phyloP scores from a whole-genome alignment of 2,113 vertebrate genomes.

The Campylomormyrus tamandua region DNA sequence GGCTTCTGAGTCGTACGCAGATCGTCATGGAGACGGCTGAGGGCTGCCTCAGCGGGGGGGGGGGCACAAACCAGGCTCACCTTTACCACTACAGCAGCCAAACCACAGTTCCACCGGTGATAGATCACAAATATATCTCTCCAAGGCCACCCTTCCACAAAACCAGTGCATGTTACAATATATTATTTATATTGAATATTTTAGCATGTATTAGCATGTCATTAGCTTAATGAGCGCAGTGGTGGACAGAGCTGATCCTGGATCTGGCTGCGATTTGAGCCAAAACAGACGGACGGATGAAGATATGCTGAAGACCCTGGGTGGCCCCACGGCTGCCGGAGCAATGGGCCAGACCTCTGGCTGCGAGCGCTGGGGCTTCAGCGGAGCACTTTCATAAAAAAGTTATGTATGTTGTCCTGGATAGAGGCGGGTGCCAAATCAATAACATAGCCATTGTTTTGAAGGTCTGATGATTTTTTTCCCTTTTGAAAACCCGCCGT shows the following conservation, averaged over 20 bases:
- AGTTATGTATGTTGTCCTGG: not conserved
- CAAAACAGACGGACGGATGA: not conserved
- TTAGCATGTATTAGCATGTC: conserved; percentile 12
- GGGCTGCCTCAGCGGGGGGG: no score
- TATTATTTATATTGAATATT: conserved; percentile 17
- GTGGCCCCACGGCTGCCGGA: not conserved
- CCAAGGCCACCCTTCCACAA: conserved; percentile 3
- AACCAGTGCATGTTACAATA: conserved; percentile 5
- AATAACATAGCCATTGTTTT: not conserved
- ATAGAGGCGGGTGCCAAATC: not conserved
- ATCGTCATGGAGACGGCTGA: not conserved
- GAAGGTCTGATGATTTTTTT: not conserved
- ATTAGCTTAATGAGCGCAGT: not conserved
- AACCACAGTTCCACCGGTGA: not conserved
- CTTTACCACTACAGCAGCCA: not conserved
- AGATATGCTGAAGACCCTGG: not conserved
- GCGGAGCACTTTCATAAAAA: not conserved
- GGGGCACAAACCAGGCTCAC: not conserved
- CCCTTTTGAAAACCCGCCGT: not conserved
- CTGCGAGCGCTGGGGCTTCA: no score
- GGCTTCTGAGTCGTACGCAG: not conserved
- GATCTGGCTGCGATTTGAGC: not conserved
- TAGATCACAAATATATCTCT: conserved; percentile 4
- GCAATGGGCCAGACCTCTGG: not conserved
- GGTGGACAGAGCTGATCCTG: not conserved